Base-by-base conservation (phyloP, 2,113 vertebrate species). In the Tylochromis polylepis region DNA sequence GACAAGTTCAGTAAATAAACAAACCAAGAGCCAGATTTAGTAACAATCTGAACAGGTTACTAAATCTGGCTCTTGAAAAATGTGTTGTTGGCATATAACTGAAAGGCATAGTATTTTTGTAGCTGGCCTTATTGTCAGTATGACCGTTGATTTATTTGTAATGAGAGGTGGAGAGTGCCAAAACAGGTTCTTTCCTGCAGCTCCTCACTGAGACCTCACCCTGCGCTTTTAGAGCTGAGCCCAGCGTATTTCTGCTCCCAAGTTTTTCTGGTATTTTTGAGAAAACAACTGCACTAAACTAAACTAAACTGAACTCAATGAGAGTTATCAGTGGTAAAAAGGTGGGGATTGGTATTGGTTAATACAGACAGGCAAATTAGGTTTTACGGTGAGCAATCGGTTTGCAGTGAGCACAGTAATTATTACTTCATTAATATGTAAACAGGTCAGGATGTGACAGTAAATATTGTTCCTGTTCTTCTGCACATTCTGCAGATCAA, bases 371-470 rank as follows among this genome's bases (percentile, higher is more conserved):
- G 9, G 2, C 15, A 0, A 72, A 29, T 72, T 29, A 3, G 41
- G 5, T 29, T 75, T 46, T 29, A 46, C 8, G 6, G 22, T 1
- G 38, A 72, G 4, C 6, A 0, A 11, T 29, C 2, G 0, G 24
- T 49, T 75, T 75, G n/a, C 36, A 57, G 70, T 8, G 10, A 77
- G 16, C 70, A 51, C 70, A 77, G 70, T 77, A 75, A 49, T 15
- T 18, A 22, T 18, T 72, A 72, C 10, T 72, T 51, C 11, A 77
- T 8, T 77, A 3, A 51, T 51, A 20, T n/a, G 43, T 20, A 31
- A 8, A 51, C 15, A 0, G 24, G 24, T 49, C 27, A 5, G 24
- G 24, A 43, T 1, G 22, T 0, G 41, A 75, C 0, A 0, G 10
- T 75, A 29, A 51, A 77, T 20, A 49, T n/a, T 41, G 12, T 22